A percentile compares a stretch with the other conserved stretches of the same genome.
Conservation (phyloP, 1,140 invertebrate genomes). For the Drosophila arawakana region DNA sequence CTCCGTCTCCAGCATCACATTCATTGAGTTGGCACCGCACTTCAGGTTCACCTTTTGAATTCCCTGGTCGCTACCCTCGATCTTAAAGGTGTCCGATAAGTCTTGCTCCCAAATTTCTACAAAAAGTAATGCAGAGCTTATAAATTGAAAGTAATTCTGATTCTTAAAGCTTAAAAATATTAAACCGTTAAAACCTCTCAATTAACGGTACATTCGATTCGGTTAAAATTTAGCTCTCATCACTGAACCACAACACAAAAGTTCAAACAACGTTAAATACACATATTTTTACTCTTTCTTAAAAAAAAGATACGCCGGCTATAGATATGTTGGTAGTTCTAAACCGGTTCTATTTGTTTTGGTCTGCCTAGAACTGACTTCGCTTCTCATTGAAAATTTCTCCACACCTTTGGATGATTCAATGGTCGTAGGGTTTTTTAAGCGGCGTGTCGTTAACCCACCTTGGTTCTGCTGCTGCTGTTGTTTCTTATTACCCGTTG, state of each 20-base stretch:
- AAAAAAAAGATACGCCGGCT: slow-evolving; percentile 17
- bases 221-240: slow-evolving; percentile 3
- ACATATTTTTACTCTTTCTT: slow-evolving; percentile 31
- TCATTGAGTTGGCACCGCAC: slow-evolving; percentile 86
- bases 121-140: slow-evolving; percentile 22
- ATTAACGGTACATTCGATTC: neutral
- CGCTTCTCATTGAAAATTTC: slow-evolving; percentile 53
- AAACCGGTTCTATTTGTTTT: slow-evolving; percentile 73
- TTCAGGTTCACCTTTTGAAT: slow-evolving; percentile 86
- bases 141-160: too few species aligned
- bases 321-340: neutral
- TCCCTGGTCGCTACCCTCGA: slow-evolving; percentile 86
- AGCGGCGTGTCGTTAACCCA: slow-evolving; percentile 32
- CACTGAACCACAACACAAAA: slow-evolving; percentile 25
- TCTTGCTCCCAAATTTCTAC: slow-evolving; percentile 86
- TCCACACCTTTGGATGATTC: slow-evolving; percentile 40
- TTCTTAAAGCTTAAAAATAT: too few species aligned
- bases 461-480: slow-evolving; percentile 57
- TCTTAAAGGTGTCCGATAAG: slow-evolving; percentile 85
- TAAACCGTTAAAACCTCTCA: neutral
- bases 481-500: slow-evolving; percentile 49
- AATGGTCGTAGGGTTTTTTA: slow-evolving; percentile 10
- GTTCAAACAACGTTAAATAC: slow-evolving; percentile 35
- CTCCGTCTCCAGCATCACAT: slow-evolving; percentile 85
- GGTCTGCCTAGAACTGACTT: slow-evolving; percentile 56